These are phyloP conservation scores for Tetragnatha versicolor DNA, from an alignment of 1,140 invertebrate species.

Conservation along the genomic window DNA sequence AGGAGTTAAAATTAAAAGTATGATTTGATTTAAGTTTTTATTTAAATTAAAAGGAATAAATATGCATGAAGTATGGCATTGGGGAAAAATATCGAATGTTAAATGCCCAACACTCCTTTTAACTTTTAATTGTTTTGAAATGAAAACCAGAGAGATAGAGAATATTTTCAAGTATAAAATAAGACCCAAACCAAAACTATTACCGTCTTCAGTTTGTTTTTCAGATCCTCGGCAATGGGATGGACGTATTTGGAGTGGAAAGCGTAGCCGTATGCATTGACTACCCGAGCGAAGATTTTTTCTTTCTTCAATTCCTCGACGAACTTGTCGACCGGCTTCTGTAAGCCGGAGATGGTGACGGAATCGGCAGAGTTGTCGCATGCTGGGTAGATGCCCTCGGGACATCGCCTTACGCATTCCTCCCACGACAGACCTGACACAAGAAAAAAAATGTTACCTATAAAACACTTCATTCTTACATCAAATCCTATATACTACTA, in stretches of 20 bases:
- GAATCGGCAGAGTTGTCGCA: conserved; percentile 93
- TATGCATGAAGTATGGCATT: too few relatives aligned
- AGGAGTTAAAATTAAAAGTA: too few relatives aligned
- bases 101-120: not conserved
- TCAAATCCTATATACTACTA: too few relatives aligned
- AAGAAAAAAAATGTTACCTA: too few relatives aligned
- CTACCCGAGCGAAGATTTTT: conserved; percentile 85
- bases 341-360: conserved; percentile 90
- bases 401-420: conserved; percentile 77
- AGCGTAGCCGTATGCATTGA: conserved; percentile 86
- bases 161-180: not conserved
- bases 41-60: too few relatives aligned
- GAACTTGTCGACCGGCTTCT: conserved; percentile 74
- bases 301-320: conserved; percentile 76
- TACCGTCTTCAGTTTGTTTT: conserved; percentile 43
- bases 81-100: not conserved
- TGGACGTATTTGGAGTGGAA: conserved; percentile 95
- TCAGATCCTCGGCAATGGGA: conserved; percentile 73
- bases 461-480: too few relatives aligned
- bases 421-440: conserved; percentile 91
- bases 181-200: not conserved
- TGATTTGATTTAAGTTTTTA: too few relatives aligned
- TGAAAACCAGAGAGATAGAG: not conserved
- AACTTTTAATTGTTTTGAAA: not conserved
- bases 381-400: conserved; percentile 80